A percentile compares a stretch with the other conserved stretches of the same genome.
Evolutionary conservation across 2,113 vertebrate species (phyloP).

Genomic region (Saguinus imperator): DNA sequence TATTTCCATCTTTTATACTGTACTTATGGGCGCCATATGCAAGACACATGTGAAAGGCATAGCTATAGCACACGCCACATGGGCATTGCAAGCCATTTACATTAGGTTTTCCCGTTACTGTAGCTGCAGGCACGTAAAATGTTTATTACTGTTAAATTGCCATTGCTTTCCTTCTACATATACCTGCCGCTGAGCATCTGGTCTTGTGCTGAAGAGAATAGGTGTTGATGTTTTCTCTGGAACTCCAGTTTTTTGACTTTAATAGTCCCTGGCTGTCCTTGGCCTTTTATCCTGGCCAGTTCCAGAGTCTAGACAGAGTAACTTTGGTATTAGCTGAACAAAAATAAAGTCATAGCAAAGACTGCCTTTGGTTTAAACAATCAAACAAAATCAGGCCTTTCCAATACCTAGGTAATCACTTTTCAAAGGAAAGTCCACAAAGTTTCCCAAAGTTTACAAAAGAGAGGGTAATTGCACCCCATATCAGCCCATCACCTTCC

Average conservation of each 20-base stretch:
- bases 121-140: constrained; percentile 42
- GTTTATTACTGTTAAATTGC: constrained; percentile 54
- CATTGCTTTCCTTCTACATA: not conserved
- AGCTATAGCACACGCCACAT: not conserved
- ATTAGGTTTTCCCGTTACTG: constrained; percentile 47
- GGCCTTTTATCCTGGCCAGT: not conserved
- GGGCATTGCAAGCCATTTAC: constrained; percentile 60
- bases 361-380: not conserved
- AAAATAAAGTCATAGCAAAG: constrained; percentile 18
- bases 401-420: not conserved
- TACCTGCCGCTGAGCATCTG: constrained; percentile 57
- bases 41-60: constrained; percentile 46
- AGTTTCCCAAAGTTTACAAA: not conserved
- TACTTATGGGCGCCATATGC: constrained; percentile 39
- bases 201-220: constrained; percentile 33
- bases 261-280: not conserved
- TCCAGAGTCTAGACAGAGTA: not conserved
- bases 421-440: not conserved
- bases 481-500: not conserved
- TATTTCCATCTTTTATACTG: constrained; percentile 61
- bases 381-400: not conserved
- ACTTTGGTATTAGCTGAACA: not conserved
- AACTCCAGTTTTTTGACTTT: not conserved
- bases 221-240: constrained; percentile 8
- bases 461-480: not conserved